Evolutionary conservation across 2,888 invertebrate genomes (phyloP), one percentile per base, ranked within the genome.

Genomic region (Cataglyphis albicans): DNA sequence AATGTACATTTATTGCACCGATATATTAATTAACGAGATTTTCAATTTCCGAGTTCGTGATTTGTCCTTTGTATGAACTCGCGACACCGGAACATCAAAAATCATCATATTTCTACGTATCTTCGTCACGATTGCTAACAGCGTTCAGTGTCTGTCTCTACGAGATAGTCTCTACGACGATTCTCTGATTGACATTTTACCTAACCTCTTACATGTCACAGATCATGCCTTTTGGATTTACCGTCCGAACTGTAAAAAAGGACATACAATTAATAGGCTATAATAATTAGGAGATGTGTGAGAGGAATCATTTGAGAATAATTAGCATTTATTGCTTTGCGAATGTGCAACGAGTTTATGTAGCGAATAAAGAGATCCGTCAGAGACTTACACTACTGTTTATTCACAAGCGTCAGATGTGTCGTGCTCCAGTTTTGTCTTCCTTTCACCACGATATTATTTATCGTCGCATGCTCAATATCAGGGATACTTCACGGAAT

Each of bases 31-130:
- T 18, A n/a, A 44, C 21, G 12, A n/a, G 12, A 1, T 21, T 12
- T 5, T 67, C 38, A n/a, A 3, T 6, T 32, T 18, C 18, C 35
- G n/a, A 10, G 3, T 55, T 55, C 75, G 35, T 18, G 38, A 25
- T 18, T 65, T 18, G 18, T 35, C 10, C n/a, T 1, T 64, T 21
- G 12, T n/a, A 7, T 9, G 0, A 29, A 9, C 38, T 52, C 29
- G 57, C 41, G 29, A 15, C 2, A 15, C 29, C 55, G 4, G 44
- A 6, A 65, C 6, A 38, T 3, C n/a, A 35, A 41, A 18, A n/a
- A 67, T 55, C 76, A n/a, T 67, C 21, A 57, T 57, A 52, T 6
- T 41, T 44, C 1, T 18, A 32, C 67, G 32, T 68, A 48, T 10
- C 18, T 48, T 25, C 38, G 29, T 3, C 29, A 5, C 67, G 18